Evolutionary conservation across 2,888 invertebrate genomes (phyloP).

Genomic region (Lycaena phlaeas): DNA sequence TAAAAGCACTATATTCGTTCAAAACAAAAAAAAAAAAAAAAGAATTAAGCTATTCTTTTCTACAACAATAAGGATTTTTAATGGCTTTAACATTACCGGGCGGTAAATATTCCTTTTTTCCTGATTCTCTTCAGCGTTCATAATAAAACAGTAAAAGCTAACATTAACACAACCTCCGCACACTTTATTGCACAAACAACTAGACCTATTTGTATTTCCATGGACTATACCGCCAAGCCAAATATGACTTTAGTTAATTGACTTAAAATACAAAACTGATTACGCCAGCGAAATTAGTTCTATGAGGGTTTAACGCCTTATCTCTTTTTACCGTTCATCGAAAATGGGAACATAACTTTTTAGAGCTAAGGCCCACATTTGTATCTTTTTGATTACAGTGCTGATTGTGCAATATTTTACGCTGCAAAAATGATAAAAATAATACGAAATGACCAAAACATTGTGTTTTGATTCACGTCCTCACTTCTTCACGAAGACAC

Average conservation of each 20-base stretch:
- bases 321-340: conserved; percentile 3
- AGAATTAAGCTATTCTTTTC: too few species aligned
- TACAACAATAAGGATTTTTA: too few species aligned
- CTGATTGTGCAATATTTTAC: background rate
- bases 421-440: too few species aligned
- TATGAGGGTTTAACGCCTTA: conserved; percentile 2
- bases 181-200: background rate
- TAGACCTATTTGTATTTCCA: background rate
- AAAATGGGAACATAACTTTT: background rate
- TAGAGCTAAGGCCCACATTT: background rate
- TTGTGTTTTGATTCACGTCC: too few species aligned
- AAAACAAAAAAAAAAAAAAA: too few species aligned
- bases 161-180: background rate
- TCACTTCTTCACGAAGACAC: too few species aligned
- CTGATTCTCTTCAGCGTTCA: background rate
- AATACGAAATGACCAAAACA: too few species aligned
- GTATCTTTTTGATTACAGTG: background rate
- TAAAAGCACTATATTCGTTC: too few species aligned
- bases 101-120: background rate
- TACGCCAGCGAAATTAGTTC: background rate
- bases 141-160: background rate
- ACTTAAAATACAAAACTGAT: background rate
- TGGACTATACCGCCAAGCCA: background rate
- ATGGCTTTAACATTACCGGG: background rate
- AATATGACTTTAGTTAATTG: background rate